Conservation (phyloP, 2,888 invertebrate genomes). For the Drosophila meridiana region DNA sequence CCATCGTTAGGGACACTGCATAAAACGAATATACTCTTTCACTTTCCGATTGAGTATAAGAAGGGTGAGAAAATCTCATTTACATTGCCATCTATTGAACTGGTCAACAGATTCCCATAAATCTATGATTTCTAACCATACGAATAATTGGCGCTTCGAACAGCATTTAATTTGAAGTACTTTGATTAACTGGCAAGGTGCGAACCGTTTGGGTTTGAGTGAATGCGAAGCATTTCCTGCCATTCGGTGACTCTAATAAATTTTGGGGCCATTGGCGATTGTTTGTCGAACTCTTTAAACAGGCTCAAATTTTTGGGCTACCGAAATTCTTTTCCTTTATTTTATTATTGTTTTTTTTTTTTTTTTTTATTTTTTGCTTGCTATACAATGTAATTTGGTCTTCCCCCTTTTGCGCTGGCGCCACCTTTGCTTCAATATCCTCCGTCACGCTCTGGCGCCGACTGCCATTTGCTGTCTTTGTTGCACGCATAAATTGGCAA, state of each 20-base stretch:
- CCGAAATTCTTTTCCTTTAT: neutral
- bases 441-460: conserved; percentile 4
- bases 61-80: neutral
- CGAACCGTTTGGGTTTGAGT: neutral
- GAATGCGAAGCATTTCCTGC: neutral
- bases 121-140: neutral
- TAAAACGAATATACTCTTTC: neutral
- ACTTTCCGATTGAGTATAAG: neutral
- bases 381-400: neutral
- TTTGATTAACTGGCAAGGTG: neutral
- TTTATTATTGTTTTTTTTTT: too few species aligned
- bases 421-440: neutral
- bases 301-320: neutral
- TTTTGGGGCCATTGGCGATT: neutral
- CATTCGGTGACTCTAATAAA: neutral
- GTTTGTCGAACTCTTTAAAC: neutral
- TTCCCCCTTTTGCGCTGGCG: neutral
- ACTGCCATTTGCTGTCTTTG: neutral
- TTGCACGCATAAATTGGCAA: conserved; percentile 43
- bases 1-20: neutral
- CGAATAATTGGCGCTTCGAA: neutral
- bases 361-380: neutral
- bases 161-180: neutral
- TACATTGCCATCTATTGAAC: neutral
- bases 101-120: too few species aligned